phyloP scores from a whole-genome alignment of 2,113 vertebrate species.

The Nycticryphes semicollaris region DNA sequence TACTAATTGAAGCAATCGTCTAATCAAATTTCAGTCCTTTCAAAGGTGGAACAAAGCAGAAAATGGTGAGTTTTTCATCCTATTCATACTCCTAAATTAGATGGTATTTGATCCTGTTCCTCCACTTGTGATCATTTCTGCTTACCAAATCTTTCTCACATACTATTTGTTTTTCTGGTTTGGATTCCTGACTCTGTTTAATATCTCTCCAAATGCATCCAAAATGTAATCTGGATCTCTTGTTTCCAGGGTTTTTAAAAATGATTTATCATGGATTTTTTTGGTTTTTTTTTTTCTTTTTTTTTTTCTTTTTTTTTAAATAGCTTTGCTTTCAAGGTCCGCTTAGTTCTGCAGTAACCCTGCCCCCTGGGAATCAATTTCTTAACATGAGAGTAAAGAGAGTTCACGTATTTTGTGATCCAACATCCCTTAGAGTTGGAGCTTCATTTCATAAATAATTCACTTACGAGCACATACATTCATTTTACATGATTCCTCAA shows the following conservation, averaged over 20 bases:
- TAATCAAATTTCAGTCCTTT: conserved; percentile 39
- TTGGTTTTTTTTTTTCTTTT: background rate
- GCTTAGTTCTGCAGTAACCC: conserved; percentile 49
- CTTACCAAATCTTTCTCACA: conserved; percentile 59
- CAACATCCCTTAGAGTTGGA: conserved; percentile 74
- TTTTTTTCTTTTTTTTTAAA: background rate
- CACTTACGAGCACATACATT: conserved; percentile 79
- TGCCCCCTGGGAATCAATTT: conserved; percentile 65
- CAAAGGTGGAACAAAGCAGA: conserved; percentile 13
- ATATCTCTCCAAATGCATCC: background rate
- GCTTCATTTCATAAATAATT: conserved; percentile 58
- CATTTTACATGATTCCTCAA: conserved; percentile 79
- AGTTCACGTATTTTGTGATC: conserved; percentile 63
- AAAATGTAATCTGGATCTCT: conserved; percentile 37
- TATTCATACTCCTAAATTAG: conserved; percentile 42
- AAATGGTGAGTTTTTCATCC: background rate
- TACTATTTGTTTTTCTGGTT: conserved; percentile 21
- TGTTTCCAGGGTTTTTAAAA: background rate
- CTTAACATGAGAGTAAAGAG: conserved; percentile 31
- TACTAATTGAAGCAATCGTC: conserved; percentile 17
- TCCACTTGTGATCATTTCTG: background rate
- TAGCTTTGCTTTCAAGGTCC: conserved; percentile 50
- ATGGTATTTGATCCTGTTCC: conserved; percentile 17
- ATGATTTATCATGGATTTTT: background rate
- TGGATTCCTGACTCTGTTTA: background rate